Evolutionary conservation across 2,113 vertebrate genomes (phyloP).

Genomic region (Percina caprodes): DNA sequence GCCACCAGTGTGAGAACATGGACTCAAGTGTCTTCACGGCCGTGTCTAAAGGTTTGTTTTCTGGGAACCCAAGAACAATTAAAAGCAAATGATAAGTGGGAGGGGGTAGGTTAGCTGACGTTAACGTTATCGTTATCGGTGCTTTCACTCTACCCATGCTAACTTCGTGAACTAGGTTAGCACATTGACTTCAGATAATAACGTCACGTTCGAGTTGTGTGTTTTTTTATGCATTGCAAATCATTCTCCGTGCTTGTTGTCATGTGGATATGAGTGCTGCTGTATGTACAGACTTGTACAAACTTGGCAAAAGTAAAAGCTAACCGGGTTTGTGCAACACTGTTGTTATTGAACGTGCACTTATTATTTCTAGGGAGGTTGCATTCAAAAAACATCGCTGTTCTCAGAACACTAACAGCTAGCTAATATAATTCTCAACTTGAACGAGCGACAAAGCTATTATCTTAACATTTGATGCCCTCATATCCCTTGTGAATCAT

Average conservation of each 20-base stretch:
- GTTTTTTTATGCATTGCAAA: background rate
- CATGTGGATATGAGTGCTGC: background rate
- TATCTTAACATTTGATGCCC: background rate
- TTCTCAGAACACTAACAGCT: background rate
- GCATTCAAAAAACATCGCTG: constrained; percentile 42
- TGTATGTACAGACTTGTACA: too few relatives aligned
- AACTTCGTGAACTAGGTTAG: background rate
- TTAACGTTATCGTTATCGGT: background rate
- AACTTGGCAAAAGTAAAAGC: background rate
- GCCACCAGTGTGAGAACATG: constrained; percentile 46
- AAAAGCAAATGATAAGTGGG: background rate
- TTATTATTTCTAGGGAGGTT: background rate
- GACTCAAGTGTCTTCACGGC: constrained; percentile 18
- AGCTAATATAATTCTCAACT: background rate
- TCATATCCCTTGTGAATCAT: background rate
- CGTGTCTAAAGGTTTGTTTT: constrained; percentile 56
- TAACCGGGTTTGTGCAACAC: background rate
- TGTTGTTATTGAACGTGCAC: constrained; percentile 48
- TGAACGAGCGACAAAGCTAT: background rate
- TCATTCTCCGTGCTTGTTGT: background rate
- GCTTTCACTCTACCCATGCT: background rate
- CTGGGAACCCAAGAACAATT: rapidly evolving
- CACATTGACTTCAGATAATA: background rate
- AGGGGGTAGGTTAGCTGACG: background rate
- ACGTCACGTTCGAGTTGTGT: background rate